Evolutionary conservation across 2,797 vertebrate species (phyloP).

Genomic region (Monodelphis domestica): DNA sequence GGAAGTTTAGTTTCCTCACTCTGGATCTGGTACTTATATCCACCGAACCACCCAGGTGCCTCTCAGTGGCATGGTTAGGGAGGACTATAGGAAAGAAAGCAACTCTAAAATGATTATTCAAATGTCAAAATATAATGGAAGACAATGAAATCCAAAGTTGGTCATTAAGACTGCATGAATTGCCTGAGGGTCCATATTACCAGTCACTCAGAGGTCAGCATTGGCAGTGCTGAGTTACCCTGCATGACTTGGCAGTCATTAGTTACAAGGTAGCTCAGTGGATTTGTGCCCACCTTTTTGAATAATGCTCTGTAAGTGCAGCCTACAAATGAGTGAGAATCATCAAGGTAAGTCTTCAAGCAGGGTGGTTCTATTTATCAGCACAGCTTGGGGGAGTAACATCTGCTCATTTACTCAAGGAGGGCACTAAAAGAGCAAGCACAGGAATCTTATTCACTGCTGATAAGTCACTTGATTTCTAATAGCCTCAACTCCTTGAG

Average conservation of each 20-base stretch:
- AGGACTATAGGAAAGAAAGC: not conserved
- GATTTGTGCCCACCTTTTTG: not conserved
- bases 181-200: not conserved
- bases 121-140: not conserved
- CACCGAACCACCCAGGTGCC: no score
- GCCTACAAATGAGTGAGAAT: not conserved
- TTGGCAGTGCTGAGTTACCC: not conserved
- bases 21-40: no score
- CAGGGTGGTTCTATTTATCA: not conserved
- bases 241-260: not conserved
- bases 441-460: not conserved
- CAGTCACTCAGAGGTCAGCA: not conserved
- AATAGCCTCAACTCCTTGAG: not conserved
- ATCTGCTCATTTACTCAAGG: not conserved
- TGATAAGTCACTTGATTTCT: not conserved
- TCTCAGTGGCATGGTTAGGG: not conserved
- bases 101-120: not conserved
- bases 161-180: not conserved
- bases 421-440: not conserved
- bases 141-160: not conserved
- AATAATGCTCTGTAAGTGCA: not conserved
- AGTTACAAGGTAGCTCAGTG: not conserved
- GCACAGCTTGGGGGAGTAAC: not conserved
- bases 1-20: no score
- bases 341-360: not conserved